Percentiles rank a stretch among this genome's conserved stretches.
Conservation (phyloP, 2,113 vertebrate species). For the Antigone vipio region DNA sequence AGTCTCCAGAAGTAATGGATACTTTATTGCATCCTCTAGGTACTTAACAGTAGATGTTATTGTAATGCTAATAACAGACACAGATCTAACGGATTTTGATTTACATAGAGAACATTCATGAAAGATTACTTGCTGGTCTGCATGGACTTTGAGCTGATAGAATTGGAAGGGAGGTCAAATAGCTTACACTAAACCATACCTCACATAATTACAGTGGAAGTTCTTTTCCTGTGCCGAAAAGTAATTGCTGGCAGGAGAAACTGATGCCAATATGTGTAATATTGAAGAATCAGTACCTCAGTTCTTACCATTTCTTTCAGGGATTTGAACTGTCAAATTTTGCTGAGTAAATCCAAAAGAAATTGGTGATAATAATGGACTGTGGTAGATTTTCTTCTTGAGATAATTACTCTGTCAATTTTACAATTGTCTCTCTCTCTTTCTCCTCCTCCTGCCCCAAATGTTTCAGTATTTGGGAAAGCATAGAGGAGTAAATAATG, state of each 20-base stretch:
- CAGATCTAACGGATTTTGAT: constrained; percentile 6
- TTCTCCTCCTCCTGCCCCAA: not conserved
- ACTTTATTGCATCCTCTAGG: not conserved
- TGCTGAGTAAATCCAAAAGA: constrained; percentile 5
- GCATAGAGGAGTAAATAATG: not conserved
- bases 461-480: not conserved
- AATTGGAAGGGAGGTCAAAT: constrained; percentile 49
- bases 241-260: constrained; percentile 52
- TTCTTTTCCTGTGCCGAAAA: not conserved
- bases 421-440: not conserved
- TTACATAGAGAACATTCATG: constrained; percentile 17
- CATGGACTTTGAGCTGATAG: constrained; percentile 10
- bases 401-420: constrained; percentile 23
- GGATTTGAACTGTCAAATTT: constrained; percentile 14
- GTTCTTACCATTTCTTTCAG: not conserved
- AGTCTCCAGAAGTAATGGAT: not conserved
- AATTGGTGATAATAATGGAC: constrained; percentile 2
- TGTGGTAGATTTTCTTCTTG: constrained; percentile 4
- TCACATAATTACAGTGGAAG: constrained; percentile 21
- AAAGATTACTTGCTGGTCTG: constrained; percentile 17
- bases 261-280: not conserved
- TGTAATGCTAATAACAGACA: not conserved
- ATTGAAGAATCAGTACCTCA: constrained; percentile 41
- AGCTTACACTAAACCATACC: constrained; percentile 27
- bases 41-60: not conserved